A percentile compares a stretch with the other conserved stretches of the same genome.
phyloP scores from a whole-genome alignment of 2,888 invertebrate genomes.

The Steromphala cineraria region DNA sequence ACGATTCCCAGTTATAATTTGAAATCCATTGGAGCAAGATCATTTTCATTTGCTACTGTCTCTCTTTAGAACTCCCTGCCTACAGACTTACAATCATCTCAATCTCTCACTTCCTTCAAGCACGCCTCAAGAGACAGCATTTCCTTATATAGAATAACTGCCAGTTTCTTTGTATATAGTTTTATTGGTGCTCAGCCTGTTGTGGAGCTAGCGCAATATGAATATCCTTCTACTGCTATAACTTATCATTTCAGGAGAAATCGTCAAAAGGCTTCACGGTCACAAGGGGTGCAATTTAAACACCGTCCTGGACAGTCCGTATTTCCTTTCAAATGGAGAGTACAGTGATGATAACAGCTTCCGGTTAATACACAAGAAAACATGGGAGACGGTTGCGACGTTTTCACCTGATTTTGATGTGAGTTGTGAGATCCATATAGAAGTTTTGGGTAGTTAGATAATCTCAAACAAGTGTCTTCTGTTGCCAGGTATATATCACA shows the following conservation, averaged over 20 bases:
- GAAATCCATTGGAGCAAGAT: no score
- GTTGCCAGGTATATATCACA: background rate
- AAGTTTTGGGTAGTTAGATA: background rate
- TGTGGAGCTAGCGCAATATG: no score
- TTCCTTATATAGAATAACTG: no score
- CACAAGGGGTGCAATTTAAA: background rate
- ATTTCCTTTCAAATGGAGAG: background rate
- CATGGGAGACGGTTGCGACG: background rate
- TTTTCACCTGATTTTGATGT: conserved; percentile 5
- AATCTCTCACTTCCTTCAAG: no score
- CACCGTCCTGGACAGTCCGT: background rate
- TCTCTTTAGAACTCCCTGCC: no score
- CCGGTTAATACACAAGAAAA: background rate
- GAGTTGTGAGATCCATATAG: background rate
- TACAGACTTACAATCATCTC: no score
- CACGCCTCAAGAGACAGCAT: no score
- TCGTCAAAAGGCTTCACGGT: background rate
- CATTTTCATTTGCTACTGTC: no score
- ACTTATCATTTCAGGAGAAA: background rate
- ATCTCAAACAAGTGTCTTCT: background rate
- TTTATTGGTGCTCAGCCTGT: no score
- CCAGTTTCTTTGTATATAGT: no score
- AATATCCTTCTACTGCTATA: no score
- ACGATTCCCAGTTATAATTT: no score
- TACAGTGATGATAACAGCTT: background rate